Percentiles rank a stretch among this genome's conserved stretches.
phyloP scores from a whole-genome alignment of 1,140 invertebrate genomes.

The Choristoneura fumiferana region DNA sequence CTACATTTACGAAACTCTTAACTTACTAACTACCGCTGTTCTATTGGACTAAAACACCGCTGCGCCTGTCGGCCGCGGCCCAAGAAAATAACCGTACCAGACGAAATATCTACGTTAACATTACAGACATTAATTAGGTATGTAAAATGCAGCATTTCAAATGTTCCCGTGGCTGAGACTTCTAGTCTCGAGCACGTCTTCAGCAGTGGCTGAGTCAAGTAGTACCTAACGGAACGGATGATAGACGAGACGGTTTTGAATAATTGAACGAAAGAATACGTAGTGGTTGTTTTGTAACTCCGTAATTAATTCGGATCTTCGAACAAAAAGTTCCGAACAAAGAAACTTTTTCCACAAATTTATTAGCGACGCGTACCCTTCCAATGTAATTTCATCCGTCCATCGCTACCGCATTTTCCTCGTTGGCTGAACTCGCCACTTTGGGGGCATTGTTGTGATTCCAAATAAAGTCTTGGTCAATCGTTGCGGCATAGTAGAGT shows the following conservation, averaged over 20 bases:
- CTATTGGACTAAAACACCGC: conserved; percentile 64
- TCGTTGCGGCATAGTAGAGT: conserved; percentile 25
- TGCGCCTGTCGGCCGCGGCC: conserved; percentile 34
- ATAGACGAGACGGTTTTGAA: background rate
- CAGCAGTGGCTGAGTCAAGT: background rate
- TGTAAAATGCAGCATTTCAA: conserved; percentile 40
- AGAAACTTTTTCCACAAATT: background rate
- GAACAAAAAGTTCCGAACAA: background rate
- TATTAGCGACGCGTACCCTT: background rate
- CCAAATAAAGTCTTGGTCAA: conserved; percentile 36
- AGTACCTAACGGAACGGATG: background rate
- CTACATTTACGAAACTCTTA: conserved; percentile 67
- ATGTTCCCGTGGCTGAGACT: conserved; percentile 20
- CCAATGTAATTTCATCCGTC: background rate
- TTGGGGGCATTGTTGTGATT: background rate
- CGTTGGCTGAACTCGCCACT: background rate
- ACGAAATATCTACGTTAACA: conserved; percentile 62
- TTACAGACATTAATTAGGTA: conserved; percentile 41
- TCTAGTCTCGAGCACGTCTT: background rate
- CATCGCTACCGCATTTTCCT: background rate
- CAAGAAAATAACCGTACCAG: conserved; percentile 54
- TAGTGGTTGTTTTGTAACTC: too few relatives aligned
- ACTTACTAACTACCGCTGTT: conserved; percentile 63
- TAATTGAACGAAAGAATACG: background rate
- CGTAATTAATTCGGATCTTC: background rate